phyloP scores from a whole-genome alignment of 2,113 vertebrate genomes.

The Salvelinus sp. region DNA sequence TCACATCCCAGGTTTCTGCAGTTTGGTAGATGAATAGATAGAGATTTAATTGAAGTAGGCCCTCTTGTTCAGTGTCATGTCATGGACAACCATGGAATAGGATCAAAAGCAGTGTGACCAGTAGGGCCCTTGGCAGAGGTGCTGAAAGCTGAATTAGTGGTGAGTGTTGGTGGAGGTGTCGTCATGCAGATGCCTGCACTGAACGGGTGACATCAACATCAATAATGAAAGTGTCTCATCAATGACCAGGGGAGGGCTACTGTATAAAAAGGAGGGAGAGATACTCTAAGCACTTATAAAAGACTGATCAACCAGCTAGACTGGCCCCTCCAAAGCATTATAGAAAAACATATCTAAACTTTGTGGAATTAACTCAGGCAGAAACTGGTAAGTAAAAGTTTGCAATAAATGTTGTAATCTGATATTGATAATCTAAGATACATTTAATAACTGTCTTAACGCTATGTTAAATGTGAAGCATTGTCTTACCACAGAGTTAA shows the following conservation, averaged over 20 bases:
- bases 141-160: slow-evolving; percentile 75
- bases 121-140: slow-evolving; percentile 58
- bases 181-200: slow-evolving; percentile 74
- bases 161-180: slow-evolving; percentile 65
- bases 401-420: neutral
- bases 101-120: slow-evolving; percentile 59
- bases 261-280: slow-evolving; percentile 70
- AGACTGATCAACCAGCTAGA: slow-evolving; percentile 65
- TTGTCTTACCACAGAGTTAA: too few relatives aligned
- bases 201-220: slow-evolving; percentile 75
- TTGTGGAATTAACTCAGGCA: slow-evolving; percentile 46
- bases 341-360: slow-evolving; percentile 18
- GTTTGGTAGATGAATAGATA: slow-evolving; percentile 2
- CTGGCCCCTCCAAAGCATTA: slow-evolving; percentile 32
- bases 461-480: neutral
- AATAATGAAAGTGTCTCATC: slow-evolving; percentile 75
- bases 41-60: neutral
- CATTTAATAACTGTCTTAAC: neutral
- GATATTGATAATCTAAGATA: neutral
- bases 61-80: slow-evolving; percentile 18
- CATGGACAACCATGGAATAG: slow-evolving; percentile 47
- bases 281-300: slow-evolving; percentile 44
- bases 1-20: neutral
- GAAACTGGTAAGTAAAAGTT: slow-evolving; percentile 53
- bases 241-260: slow-evolving; percentile 73